A percentile compares a stretch with the other conserved stretches of the same genome.
Evolutionary conservation across 2,888 invertebrate species (phyloP).

Genomic region (Tortrix viridana): DNA sequence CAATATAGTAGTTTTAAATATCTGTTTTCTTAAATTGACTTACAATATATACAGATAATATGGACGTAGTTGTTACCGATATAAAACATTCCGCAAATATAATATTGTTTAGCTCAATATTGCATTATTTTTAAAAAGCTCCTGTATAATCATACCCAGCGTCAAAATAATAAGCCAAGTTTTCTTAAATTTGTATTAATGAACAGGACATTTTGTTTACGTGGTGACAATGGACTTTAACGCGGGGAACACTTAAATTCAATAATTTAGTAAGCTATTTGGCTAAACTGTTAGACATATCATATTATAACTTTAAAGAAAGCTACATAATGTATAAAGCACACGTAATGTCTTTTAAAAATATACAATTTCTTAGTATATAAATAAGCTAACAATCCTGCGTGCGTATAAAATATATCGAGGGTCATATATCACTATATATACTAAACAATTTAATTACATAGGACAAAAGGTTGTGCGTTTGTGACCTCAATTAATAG

Average conservation of each 20-base stretch:
- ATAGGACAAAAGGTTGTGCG: conserved; percentile 36
- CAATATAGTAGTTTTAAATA: conserved; percentile 2
- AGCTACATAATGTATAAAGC: conserved; percentile 1
- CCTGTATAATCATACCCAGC: no score
- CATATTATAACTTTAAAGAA: background rate
- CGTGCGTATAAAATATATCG: conserved; percentile 21
- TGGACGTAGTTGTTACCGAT: conserved; percentile 2
- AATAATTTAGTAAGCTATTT: no score
- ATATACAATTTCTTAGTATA: conserved; percentile 11
- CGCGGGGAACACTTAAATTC: no score
- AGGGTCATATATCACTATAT: conserved; percentile 15
- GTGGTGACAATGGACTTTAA: no score
- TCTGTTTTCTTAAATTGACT: conserved; percentile 10
- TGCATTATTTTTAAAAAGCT: no score
- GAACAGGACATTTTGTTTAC: no score
- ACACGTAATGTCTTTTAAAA: conserved; percentile 27
- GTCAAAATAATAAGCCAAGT: no score
- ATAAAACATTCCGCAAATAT: conserved; percentile 10
- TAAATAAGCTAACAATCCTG: conserved; percentile 28
- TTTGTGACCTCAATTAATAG: conserved; percentile 7
- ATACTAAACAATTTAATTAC: conserved; percentile 8
- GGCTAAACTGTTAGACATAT: no score
- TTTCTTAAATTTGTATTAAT: no score
- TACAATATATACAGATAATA: background rate
- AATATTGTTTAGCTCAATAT: conserved; percentile 1